Percentiles rank a stretch among this genome's conserved stretches.
phyloP scores from a whole-genome alignment of 2,888 invertebrate species.

The Napeogenes inachia region DNA sequence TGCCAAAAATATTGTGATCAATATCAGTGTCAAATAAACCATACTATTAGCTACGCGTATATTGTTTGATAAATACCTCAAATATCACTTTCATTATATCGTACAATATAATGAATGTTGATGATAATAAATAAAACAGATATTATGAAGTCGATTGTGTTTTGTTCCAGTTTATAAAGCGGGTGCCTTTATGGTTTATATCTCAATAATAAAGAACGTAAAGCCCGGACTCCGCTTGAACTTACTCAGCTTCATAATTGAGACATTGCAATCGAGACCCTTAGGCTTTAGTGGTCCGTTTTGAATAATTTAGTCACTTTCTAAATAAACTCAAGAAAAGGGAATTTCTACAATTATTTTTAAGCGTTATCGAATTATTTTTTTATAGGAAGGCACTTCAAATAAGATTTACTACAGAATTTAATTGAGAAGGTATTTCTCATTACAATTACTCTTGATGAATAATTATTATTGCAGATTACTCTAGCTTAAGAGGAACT shows the following conservation, averaged over 20 bases:
- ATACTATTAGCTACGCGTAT: too few species aligned
- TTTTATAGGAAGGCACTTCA: too few species aligned
- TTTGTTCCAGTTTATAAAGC: constrained; percentile 67
- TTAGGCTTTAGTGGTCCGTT: constrained; percentile 48
- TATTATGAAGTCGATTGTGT: constrained; percentile 58
- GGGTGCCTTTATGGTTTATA: constrained; percentile 67
- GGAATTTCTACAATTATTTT: too few species aligned
- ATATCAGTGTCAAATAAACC: too few species aligned
- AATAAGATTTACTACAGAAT: too few species aligned
- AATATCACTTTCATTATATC: constrained; percentile 51
- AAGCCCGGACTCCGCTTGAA: constrained; percentile 56
- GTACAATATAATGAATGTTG: constrained; percentile 44
- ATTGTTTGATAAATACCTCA: constrained; percentile 8
- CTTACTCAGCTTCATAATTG: constrained; percentile 58
- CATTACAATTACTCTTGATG: too few species aligned
- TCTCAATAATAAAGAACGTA: constrained; percentile 69
- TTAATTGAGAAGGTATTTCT: too few species aligned
- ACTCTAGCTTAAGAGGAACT: too few species aligned
- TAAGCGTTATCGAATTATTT: too few species aligned
- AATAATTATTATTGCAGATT: too few species aligned
- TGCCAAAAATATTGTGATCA: too few species aligned
- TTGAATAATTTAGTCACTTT: constrained; percentile 50
- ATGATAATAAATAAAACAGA: constrained; percentile 58
- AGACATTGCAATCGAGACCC: constrained; percentile 53
- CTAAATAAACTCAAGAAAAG: constrained; percentile 11